These are phyloP conservation scores for Eira barbara DNA, from an alignment of 2,113 vertebrate species.

Conservation along the genomic window DNA sequence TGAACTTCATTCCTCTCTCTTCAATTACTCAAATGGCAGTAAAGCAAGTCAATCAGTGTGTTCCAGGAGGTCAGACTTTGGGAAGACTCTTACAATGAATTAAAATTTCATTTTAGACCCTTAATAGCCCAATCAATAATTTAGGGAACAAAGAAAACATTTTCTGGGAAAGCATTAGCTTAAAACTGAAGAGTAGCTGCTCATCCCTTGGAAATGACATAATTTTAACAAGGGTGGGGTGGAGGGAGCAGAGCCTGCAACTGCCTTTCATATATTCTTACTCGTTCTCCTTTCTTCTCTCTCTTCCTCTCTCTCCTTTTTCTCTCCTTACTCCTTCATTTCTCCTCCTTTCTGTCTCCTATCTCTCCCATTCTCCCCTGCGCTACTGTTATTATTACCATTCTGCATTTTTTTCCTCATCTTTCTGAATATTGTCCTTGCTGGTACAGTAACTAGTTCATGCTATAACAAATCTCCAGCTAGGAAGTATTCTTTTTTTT, in stretches of 20 bases:
- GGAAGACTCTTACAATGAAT: conserved; percentile 77
- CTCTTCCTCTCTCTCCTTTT: neutral
- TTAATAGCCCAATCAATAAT: conserved; percentile 84
- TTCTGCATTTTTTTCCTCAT: conserved; percentile 54
- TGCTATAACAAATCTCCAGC: conserved; percentile 69
- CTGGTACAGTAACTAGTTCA: conserved; percentile 74
- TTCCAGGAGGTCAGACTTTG: conserved; percentile 77
- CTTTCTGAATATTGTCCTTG: conserved; percentile 64
- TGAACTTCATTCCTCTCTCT: conserved; percentile 9
- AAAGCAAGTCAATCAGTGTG: conserved; percentile 53
- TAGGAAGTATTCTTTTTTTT: conserved; percentile 64
- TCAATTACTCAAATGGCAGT: conserved; percentile 57
- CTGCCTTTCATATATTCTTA: neutral
- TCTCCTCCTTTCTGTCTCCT: neutral
- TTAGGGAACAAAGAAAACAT: conserved; percentile 83
- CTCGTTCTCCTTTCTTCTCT: neutral
- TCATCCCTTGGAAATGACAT: conserved; percentile 59
- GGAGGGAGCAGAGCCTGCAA: neutral
- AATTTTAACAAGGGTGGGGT: conserved; percentile 37
- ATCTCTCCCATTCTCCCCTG: neutral
- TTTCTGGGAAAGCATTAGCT: conserved; percentile 85
- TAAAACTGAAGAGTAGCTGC: conserved; percentile 67
- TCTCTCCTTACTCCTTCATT: neutral
- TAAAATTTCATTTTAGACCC: conserved; percentile 81
- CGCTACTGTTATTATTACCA: neutral